A percentile compares a stretch with the other conserved stretches of the same genome.
These are phyloP conservation scores for Chloroclystis v-ata DNA, from an alignment of 2,888 invertebrate genomes.

Conservation along the genomic window DNA sequence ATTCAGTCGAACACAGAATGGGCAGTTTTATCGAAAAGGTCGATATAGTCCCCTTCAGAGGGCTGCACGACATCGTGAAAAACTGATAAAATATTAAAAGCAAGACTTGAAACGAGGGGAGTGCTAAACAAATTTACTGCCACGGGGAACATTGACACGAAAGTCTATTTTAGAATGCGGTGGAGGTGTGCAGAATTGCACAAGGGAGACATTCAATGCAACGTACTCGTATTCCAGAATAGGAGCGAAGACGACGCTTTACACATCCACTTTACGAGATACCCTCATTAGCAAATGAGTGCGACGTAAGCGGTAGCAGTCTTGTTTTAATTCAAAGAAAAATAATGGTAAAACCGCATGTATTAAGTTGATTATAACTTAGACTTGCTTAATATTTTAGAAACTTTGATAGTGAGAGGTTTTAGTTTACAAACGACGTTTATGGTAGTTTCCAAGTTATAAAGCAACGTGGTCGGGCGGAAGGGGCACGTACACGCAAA, in stretches of 20 bases:
- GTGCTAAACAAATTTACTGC: slow-evolving; percentile 61
- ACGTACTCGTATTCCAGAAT: slow-evolving; percentile 34
- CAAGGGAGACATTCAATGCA: slow-evolving; percentile 38
- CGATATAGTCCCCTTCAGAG: slow-evolving; percentile 48
- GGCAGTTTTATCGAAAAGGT: slow-evolving; percentile 52
- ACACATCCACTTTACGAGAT: slow-evolving; percentile 40
- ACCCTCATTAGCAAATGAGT: slow-evolving; percentile 51
- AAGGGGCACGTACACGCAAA: slow-evolving; percentile 49
- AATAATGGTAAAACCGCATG: slow-evolving; percentile 32
- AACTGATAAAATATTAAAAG: slow-evolving; percentile 75
- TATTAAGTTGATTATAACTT: slow-evolving; percentile 3
- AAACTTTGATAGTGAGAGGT: slow-evolving; percentile 13
- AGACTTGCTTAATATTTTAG: slow-evolving; percentile 4
- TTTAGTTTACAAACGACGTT: slow-evolving; percentile 6
- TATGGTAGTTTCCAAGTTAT: slow-evolving; percentile 22
- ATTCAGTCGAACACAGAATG: slow-evolving; percentile 50
- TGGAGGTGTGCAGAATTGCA: slow-evolving; percentile 34
- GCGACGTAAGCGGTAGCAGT: slow-evolving; percentile 32
- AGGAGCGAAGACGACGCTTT: slow-evolving; percentile 33
- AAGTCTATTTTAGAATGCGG: slow-evolving; percentile 48
- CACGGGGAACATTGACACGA: slow-evolving; percentile 47
- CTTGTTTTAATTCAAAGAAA: slow-evolving; percentile 22
- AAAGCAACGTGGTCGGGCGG: slow-evolving; percentile 26
- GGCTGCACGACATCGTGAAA: slow-evolving; percentile 68
- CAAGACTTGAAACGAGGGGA: slow-evolving; percentile 55